Evolutionary conservation across 2,797 vertebrate genomes (phyloP).

Genomic region (Jordanella pulchra): DNA sequence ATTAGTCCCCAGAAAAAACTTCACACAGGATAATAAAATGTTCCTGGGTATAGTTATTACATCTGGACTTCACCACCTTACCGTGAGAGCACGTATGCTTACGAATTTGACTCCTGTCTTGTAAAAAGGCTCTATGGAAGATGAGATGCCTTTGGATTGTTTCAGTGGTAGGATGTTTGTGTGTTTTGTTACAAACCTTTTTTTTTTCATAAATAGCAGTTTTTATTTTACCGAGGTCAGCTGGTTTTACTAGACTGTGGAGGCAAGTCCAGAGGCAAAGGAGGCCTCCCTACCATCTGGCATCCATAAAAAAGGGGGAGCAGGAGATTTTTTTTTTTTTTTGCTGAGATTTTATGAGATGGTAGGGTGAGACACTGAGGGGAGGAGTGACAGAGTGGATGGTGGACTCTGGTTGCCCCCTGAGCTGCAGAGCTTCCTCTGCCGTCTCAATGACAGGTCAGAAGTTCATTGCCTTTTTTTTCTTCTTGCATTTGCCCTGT

Average conservation of each 20-base stretch:
- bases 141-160: constrained; percentile 73
- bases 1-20: constrained; percentile 57
- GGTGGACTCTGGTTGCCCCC: constrained; percentile 82
- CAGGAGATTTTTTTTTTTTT: constrained; percentile 57
- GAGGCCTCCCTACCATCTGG: constrained; percentile 82
- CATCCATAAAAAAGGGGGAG: constrained; percentile 82
- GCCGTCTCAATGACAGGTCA: constrained; percentile 80
- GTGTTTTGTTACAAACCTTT: constrained; percentile 74
- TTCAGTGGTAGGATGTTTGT: constrained; percentile 76
- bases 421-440: constrained; percentile 76
- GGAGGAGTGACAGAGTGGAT: constrained; percentile 71
- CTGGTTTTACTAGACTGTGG: constrained; percentile 83
- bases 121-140: constrained; percentile 75
- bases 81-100: constrained; percentile 31
- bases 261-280: constrained; percentile 82
- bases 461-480: constrained; percentile 81
- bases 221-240: constrained; percentile 80
- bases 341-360: constrained; percentile 78
- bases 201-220: constrained; percentile 76
- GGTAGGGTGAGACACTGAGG: constrained; percentile 74
- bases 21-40: constrained; percentile 43
- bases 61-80: constrained; percentile 58
- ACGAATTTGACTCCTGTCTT: constrained; percentile 54
- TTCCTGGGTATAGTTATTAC: constrained; percentile 73
- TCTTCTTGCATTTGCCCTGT: constrained; percentile 65